phyloP scores from a whole-genome alignment of 2,797 vertebrate genomes.

The Mormyrus proboscirostris region DNA sequence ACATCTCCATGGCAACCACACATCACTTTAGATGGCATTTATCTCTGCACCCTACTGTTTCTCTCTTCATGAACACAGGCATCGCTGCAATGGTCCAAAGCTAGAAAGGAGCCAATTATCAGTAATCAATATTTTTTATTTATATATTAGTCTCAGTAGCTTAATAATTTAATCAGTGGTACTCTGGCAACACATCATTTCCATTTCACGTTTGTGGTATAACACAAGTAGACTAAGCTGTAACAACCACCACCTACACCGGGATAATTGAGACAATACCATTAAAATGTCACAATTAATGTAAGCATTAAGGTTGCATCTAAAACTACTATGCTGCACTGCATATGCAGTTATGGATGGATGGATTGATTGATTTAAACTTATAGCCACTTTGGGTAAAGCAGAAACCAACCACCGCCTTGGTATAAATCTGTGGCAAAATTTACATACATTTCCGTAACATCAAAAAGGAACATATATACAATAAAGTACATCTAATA shows the following conservation, averaged over 20 bases:
- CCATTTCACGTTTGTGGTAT: neutral
- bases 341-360: neutral
- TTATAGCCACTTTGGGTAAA: neutral
- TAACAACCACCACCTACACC: neutral
- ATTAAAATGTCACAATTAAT: neutral
- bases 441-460: neutral
- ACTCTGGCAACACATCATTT: neutral
- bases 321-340: neutral
- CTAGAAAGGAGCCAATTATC: neutral
- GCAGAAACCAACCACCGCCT: neutral
- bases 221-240: neutral
- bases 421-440: neutral
- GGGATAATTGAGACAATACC: neutral
- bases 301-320: neutral
- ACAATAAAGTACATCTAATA: neutral
- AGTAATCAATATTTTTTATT: neutral
- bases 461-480: neutral
- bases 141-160: neutral
- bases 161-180: neutral
- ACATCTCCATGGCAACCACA: constrained; percentile 14
- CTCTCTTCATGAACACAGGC: neutral
- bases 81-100: neutral
- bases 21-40: constrained; percentile 14
- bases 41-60: neutral
- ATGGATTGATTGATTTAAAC: neutral